These are phyloP conservation scores for Macheiramphus alcinus DNA, from an alignment of 2,113 vertebrate species.

Conservation along the genomic window DNA sequence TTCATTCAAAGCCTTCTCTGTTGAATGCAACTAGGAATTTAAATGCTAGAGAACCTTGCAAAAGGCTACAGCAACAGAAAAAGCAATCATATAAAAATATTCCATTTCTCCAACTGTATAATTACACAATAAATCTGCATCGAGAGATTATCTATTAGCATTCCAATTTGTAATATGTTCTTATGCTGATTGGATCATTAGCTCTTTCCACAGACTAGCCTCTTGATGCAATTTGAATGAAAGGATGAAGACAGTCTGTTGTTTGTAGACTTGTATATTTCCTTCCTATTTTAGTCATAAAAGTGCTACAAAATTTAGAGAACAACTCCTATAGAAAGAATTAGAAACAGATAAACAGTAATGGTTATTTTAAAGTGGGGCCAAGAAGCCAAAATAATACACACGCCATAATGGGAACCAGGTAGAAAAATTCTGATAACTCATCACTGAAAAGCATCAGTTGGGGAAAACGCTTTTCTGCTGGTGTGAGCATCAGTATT, in stretches of 20 bases:
- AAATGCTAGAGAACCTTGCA: background rate
- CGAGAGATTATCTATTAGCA: background rate
- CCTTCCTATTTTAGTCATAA: background rate
- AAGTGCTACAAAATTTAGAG: background rate
- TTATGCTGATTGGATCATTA: slow-evolving; percentile 26
- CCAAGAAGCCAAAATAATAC: background rate
- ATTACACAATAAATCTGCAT: background rate
- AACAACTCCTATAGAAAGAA: background rate
- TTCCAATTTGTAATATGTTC: background rate
- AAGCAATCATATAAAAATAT: background rate
- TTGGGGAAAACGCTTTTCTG: background rate
- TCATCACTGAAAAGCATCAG: background rate
- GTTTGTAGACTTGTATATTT: background rate
- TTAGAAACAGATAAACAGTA: background rate
- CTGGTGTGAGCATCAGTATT: background rate
- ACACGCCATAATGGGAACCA: background rate
- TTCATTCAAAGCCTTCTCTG: background rate
- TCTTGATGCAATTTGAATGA: background rate
- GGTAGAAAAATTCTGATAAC: background rate
- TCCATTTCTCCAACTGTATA: background rate
- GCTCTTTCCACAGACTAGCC: background rate
- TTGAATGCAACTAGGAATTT: background rate
- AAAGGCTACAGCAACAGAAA: background rate
- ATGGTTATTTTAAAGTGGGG: background rate
- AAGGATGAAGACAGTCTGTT: background rate